Percentiles rank a stretch among this genome's conserved stretches.
These are phyloP conservation scores for Cephus sareptanus DNA, from an alignment of 2,888 invertebrate species.

Conservation along the genomic window DNA sequence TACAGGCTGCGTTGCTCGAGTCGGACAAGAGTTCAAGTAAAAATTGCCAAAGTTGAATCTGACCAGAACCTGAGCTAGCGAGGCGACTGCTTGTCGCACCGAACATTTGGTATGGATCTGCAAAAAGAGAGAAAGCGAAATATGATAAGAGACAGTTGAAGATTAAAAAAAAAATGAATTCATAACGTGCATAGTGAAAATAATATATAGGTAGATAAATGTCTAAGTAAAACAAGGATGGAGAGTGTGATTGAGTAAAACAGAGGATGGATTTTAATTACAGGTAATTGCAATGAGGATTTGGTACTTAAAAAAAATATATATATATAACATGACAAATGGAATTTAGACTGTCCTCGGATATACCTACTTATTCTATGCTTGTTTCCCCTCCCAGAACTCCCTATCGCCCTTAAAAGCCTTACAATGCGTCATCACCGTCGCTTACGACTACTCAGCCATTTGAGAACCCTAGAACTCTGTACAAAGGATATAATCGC, in stretches of 20 bases:
- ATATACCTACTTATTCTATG: conserved; percentile 60
- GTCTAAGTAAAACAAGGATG: not conserved
- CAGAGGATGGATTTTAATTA: not conserved
- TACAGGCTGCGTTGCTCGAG: conserved; percentile 94
- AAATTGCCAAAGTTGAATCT: conserved; percentile 99
- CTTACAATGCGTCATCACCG: conserved; percentile 66
- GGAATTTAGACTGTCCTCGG: conserved; percentile 11
- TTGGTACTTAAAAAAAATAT: not conserved
- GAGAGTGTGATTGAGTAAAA: conserved; percentile 4
- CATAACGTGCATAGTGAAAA: conserved; percentile 11
- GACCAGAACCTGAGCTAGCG: conserved; percentile 96
- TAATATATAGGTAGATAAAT: not conserved
- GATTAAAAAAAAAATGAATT: not conserved
- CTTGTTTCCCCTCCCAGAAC: conserved; percentile 30
- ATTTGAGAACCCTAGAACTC: conserved; percentile 59
- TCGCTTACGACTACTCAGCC: conserved; percentile 44
- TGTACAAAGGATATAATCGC: conserved; percentile 66
- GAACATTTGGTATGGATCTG: conserved; percentile 99
- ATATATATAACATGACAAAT: not conserved
- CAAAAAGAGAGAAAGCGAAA: conserved; percentile 53
- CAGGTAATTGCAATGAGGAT: not conserved
- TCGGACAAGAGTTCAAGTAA: conserved; percentile 95
- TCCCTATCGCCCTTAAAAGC: conserved; percentile 57
- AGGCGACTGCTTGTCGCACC: conserved; percentile 96
- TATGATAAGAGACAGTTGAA: not conserved